Evolutionary conservation across 1,140 invertebrate genomes (phyloP), one percentile per base, ranked within the genome.

Genomic region (Cherax quadricarinatus): DNA sequence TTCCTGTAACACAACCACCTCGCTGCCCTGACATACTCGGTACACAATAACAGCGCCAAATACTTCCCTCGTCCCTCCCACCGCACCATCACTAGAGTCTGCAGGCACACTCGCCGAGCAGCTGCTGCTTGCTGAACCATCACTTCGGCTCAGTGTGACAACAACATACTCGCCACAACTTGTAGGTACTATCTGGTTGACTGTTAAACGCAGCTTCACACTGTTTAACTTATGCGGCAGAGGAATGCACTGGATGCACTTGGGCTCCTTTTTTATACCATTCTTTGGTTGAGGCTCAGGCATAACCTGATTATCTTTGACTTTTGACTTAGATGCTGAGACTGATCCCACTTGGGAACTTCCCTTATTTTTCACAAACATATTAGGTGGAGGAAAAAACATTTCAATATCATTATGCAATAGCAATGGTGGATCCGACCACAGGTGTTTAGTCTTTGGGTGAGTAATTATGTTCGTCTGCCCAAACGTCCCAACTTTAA

Each of bases 21-120:
- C 94, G 18, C 91, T 89, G 48, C 82, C 84, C 41, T 86, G 30
- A 80, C 81, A 87, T 62, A 93, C 94, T 60, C 94, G 94, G 91
- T 95, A 96, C 7, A 95, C 85, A 21, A 96, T 84, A n/a, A 96
- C 93, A 48, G 89, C 93, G 18, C 93, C 93, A 21, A 41, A 80
- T 30, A 94, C 94, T 75, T 94, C 93, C 73, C 81, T 85, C 30
- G n/a, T 24, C 12, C 87, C 86, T 30, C 82, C 62, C 48, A 85
- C 86, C 7, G 81, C 85, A 14, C 87, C 91, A 24, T 88, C 82
- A 86, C 70, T 85, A 51, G 66, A 21, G 51, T 83, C 81, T 24
- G 51, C 21, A 21, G 49, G 51, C 57, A 48, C 51, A 24, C 51
- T 83, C 49, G 51, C 81, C 1, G 49, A 57, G 24, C 81, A 57